These are phyloP conservation scores for Augochlora pura DNA, from an alignment of 1,140 invertebrate species.

Conservation along the genomic window DNA sequence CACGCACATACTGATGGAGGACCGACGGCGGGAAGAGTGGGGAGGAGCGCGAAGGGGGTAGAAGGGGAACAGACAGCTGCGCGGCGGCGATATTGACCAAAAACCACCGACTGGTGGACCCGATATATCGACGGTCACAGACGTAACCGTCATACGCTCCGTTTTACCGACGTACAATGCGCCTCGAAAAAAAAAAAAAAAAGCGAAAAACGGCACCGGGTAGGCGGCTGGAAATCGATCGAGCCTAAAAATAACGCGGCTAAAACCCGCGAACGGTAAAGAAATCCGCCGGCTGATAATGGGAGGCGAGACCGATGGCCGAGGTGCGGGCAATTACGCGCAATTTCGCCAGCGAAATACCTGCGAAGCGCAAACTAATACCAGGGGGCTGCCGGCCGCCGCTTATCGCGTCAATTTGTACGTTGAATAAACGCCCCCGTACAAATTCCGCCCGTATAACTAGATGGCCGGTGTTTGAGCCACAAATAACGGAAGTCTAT, in stretches of 20 bases:
- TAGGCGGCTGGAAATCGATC: constrained; percentile 42
- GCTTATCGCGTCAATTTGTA: constrained; percentile 22
- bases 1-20: constrained; percentile 7
- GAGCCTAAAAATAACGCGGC: constrained; percentile 38
- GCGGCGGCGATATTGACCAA: constrained; percentile 51
- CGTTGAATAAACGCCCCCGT: background rate
- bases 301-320: background rate
- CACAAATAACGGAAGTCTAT: constrained; percentile 20
- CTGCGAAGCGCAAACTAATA: constrained; percentile 20
- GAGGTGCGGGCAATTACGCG: constrained; percentile 31
- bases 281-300: background rate
- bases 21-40: background rate
- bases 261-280: background rate
- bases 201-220: constrained; percentile 7
- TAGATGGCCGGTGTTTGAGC: background rate
- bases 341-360: constrained; percentile 35
- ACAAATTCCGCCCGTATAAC: constrained; percentile 5
- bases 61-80: background rate
- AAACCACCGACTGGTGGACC: constrained; percentile 54
- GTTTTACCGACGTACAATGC: constrained; percentile 50
- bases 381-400: background rate
- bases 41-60: background rate
- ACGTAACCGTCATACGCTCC: constrained; percentile 54
- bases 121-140: constrained; percentile 58
- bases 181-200: background rate